Base-by-base conservation (phyloP, 2,797 vertebrate genomes). In the Xiphophorus birchmanni region DNA sequence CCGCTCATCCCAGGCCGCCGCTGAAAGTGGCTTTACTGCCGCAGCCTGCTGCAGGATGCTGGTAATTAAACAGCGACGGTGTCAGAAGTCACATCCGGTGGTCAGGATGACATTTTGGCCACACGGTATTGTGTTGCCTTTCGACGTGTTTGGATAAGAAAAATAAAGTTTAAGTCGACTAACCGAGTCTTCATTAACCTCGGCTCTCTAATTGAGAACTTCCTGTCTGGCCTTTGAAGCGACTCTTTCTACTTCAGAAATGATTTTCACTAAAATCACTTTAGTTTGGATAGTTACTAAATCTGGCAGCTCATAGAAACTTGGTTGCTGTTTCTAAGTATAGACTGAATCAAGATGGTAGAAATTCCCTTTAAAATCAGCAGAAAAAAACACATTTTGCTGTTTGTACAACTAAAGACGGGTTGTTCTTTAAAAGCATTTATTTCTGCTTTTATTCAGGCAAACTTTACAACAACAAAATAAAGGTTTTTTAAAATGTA, bases 1-100 rank as follows among this genome's bases (percentile, higher is more conserved):
- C 74, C 15, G 65, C 83, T 89, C 87, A 76, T 84, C 88, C 86
- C 75, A 58, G 86, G 82, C 81, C 82, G 84, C 77, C 88, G 91
- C 93, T 90, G 92, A 84, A 84, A 86, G 78, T 78, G 82, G 81
- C 88, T 85, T 82, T 80, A 37, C 69, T 78, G 89, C 79, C 52
- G 74, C 75, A n/a, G 82, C 82, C 86, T 74, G 76, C 86, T 76
- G 84, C 78, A 80, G 79, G 76, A 83, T 60, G 77, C 76, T 23
- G 75, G 65, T 92, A 86, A 93, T 93, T 92, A 91, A 82, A 3
- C 50, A 2, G 1, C 72, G 44, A 32, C 18, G 1, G 82, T 89
- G 90, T 91, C 90, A 91, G 52, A 82, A 84, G 90, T 87, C 87
- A 77, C 79, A 81, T 71, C n/a, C 17, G 4, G 32, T 47, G 78